Percentiles rank a stretch among this genome's conserved stretches.
Evolutionary conservation across 2,888 invertebrate genomes (phyloP).

Genomic region (Leptothorax acervorum): DNA sequence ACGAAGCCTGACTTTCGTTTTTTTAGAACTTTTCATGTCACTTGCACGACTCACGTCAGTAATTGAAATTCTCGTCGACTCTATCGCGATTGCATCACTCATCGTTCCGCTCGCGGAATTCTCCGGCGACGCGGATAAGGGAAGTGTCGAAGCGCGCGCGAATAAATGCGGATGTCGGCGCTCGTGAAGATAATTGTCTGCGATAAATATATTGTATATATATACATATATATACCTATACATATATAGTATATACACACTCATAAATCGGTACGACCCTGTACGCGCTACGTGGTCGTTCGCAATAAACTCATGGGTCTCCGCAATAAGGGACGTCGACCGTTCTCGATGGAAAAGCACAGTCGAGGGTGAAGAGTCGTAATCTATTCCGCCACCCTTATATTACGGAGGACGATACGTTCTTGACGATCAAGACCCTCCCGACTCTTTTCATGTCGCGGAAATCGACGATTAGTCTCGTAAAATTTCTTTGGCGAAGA

Average conservation of each 20-base stretch:
- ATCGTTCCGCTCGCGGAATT: constrained; percentile 19
- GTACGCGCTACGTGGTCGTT: constrained; percentile 62
- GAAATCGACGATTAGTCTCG: constrained; percentile 46
- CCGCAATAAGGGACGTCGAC: constrained; percentile 75
- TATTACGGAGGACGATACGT: constrained; percentile 64
- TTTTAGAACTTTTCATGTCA: constrained; percentile 14
- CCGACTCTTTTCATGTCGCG: constrained; percentile 49
- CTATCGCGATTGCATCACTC: constrained; percentile 7
- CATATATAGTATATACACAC: constrained; percentile 55
- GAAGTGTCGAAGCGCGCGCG: constrained; percentile 58
- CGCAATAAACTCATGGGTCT: constrained; percentile 79
- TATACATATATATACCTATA: constrained; percentile 46
- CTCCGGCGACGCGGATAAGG: constrained; percentile 70
- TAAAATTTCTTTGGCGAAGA: constrained; percentile 6
- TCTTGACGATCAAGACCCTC: constrained; percentile 62
- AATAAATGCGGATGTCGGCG: constrained; percentile 45
- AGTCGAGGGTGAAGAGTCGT: constrained; percentile 74
- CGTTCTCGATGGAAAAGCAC: constrained; percentile 68
- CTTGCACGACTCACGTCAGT: constrained; percentile 5
- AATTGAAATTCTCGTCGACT: constrained; percentile 28
- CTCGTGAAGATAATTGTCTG: constrained; percentile 65
- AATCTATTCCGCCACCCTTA: constrained; percentile 76
- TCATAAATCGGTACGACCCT: constrained; percentile 67
- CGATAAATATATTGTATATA: constrained; percentile 45
- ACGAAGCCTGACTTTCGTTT: background rate